Conservation (phyloP, 2,888 invertebrate species). For the Furcula furcula region DNA sequence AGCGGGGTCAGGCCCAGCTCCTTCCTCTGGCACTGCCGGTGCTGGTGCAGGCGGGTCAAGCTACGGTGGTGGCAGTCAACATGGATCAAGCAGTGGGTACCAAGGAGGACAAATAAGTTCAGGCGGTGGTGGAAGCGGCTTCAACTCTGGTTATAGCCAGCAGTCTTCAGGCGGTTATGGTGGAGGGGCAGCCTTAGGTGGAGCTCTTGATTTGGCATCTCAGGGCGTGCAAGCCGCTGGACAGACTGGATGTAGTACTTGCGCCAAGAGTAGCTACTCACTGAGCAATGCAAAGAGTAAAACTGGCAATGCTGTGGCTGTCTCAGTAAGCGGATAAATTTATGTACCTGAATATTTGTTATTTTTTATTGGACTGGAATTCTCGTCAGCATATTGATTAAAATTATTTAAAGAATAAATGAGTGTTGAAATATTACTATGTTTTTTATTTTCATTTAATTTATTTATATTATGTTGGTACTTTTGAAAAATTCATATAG, state of each 20-base stretch:
- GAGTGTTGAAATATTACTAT: too few relatives aligned
- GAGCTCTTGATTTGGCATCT: slow-evolving; percentile 55
- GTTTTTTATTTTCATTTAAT: too few relatives aligned
- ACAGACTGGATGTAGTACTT: slow-evolving; percentile 52
- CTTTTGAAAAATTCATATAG: too few relatives aligned
- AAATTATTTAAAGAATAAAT: too few relatives aligned
- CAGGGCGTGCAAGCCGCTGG: slow-evolving; percentile 50
- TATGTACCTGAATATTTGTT: neutral
- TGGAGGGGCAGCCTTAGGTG: slow-evolving; percentile 44
- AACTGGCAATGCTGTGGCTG: slow-evolving; percentile 61
- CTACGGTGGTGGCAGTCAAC: slow-evolving; percentile 4
- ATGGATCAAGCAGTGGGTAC: neutral
- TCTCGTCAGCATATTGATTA: too few relatives aligned
- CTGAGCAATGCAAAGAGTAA: slow-evolving; percentile 69
- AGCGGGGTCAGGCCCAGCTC: too few relatives aligned
- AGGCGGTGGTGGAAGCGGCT: slow-evolving; percentile 7
- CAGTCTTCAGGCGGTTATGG: too few relatives aligned
- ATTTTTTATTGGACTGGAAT: too few relatives aligned
- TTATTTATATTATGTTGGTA: too few relatives aligned
- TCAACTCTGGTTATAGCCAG: too few relatives aligned
- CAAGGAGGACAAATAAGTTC: slow-evolving; percentile 1
- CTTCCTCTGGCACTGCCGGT: neutral
- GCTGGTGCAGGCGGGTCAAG: slow-evolving; percentile 5
- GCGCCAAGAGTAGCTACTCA: slow-evolving; percentile 61
- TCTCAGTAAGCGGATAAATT: slow-evolving; percentile 66